Evolutionary conservation across 2,113 vertebrate genomes (phyloP).

Genomic region (Bubalus kerabau): DNA sequence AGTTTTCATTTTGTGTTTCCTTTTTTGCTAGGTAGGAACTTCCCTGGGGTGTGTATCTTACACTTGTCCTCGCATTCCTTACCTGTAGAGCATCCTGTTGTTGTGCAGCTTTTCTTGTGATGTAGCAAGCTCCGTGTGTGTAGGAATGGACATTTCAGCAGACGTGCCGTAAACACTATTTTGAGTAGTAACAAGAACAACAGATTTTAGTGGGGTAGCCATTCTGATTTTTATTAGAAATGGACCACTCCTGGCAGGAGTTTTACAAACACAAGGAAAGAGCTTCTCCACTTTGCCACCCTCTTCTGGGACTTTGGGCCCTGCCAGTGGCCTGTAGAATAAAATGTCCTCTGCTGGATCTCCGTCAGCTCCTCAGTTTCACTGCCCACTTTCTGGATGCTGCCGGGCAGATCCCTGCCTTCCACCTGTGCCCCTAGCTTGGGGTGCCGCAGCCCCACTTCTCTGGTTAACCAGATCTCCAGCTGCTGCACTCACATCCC

Average conservation of each 20-base stretch:
- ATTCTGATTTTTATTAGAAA: slow-evolving; percentile 11
- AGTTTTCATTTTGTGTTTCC: not conserved
- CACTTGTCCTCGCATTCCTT: not conserved
- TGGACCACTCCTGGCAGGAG: not conserved
- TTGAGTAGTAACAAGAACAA: not conserved
- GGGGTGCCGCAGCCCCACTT: not conserved
- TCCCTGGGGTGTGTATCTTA: not conserved
- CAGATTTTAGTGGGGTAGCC: not conserved
- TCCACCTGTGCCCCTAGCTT: not conserved
- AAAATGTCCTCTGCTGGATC: not conserved
- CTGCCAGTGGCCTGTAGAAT: not conserved
- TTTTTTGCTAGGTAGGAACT: not conserved
- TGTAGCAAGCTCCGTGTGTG: too few relatives aligned
- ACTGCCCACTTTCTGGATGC: not conserved
- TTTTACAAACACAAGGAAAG: not conserved
- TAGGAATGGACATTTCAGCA: not conserved
- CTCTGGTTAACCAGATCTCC: not conserved
- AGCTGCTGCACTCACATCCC: not conserved
- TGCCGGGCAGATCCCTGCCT: not conserved
- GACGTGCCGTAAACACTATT: not conserved
- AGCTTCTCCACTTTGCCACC: not conserved
- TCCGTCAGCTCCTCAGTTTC: not conserved
- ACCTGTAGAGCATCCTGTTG: not conserved
- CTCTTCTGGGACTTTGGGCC: not conserved
- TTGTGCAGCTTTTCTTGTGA: not conserved